Percentiles rank a stretch among this genome's conserved stretches.
These are phyloP conservation scores for Scaptomyza montana DNA, from an alignment of 1,140 invertebrate genomes.

Conservation along the genomic window DNA sequence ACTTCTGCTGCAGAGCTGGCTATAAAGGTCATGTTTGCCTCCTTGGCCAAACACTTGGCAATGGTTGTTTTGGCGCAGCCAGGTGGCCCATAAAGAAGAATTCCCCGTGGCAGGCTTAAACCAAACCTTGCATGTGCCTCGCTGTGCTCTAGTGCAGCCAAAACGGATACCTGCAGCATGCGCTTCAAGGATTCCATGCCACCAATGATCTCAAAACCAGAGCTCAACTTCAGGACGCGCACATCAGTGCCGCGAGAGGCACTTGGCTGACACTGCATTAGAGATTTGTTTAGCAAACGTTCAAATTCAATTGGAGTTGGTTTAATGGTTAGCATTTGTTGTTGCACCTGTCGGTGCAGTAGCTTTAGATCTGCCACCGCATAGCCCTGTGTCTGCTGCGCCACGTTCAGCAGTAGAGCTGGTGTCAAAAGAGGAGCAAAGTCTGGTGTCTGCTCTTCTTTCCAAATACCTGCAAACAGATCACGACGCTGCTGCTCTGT, in stretches of 20 bases:
- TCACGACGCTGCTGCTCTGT: conserved; percentile 77
- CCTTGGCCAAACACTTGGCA: conserved; percentile 87
- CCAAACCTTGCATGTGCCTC: conserved; percentile 86
- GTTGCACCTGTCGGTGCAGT: conserved; percentile 55
- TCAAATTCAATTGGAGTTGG: conserved; percentile 24
- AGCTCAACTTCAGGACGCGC: conserved; percentile 83
- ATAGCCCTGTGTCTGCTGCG: conserved; percentile 72
- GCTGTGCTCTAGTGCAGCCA: conserved; percentile 87
- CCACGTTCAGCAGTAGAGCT: conserved; percentile 47
- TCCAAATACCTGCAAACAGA: conserved; percentile 44
- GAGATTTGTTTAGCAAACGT: conserved; percentile 29
- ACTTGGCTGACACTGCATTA: conserved; percentile 75
- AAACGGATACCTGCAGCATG: conserved; percentile 86
- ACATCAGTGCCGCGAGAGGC: conserved; percentile 85
- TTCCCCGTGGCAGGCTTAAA: conserved; percentile 85
- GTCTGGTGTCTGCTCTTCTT: conserved; percentile 4
- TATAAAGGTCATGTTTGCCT: conserved; percentile 87
- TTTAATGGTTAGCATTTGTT: conserved; percentile 22
- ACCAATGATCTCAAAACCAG: conserved; percentile 87
- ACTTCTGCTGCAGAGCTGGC: conserved; percentile 87
- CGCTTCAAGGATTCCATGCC: conserved; percentile 87
- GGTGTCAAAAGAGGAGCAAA: background rate
- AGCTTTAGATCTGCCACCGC: conserved; percentile 64
- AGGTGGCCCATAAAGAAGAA: conserved; percentile 90
- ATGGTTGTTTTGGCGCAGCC: conserved; percentile 91